Base-by-base conservation (phyloP, 92 coral and sea anemone species). In the Paragorgia papillata region DNA sequence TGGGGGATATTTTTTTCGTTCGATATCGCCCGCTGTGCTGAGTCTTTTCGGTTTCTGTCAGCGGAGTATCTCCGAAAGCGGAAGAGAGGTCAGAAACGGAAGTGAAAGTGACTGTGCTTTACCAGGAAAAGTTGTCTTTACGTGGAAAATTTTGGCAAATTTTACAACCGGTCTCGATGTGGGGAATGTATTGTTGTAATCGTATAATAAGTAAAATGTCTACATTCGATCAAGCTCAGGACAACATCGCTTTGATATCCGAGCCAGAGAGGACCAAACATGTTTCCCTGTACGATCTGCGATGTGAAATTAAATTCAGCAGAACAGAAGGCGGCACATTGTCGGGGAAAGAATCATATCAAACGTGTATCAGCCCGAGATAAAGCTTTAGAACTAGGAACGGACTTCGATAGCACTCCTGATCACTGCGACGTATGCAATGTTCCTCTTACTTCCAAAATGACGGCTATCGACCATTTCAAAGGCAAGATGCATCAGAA, bases 401-500 rank as follows among this genome's bases (percentile, higher is more conserved):
- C 71, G 53, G 80, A 62, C 73, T 79, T 79, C 31, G 74, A 79
- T 24, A 76, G 40, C 24, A 40, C 80, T 67, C 80, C 87, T 41
- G 82, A 80, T 67, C 83, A 83, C 65, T 83, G 87, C 24, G 73
- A 48, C 14, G 75, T 83, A 14, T 83, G 87, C 63, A 76, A 83
- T 59, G 87, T 83, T 14, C 80, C 87, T 32, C 79, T 83, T 24
- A 83, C 87, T 3, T 83, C 87, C 1, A 74, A 83, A 41, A 83
- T 58, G 51, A 83, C 87, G 25, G 87, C 87, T 26, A 58, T 83
- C 44, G 87, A 83, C 41, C 87, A 83, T 46, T 83, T 83, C 46
- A 74, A 83, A 68, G 87, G 87, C 56, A 83, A 83, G 67, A 83
- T 49, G 61, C 87, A 83, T 34, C 74, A 57, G 57, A 83, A 83